A percentile compares a stretch with the other conserved stretches of the same genome.
Conservation (phyloP, 2,888 invertebrate genomes). For the Baccha elongata region DNA sequence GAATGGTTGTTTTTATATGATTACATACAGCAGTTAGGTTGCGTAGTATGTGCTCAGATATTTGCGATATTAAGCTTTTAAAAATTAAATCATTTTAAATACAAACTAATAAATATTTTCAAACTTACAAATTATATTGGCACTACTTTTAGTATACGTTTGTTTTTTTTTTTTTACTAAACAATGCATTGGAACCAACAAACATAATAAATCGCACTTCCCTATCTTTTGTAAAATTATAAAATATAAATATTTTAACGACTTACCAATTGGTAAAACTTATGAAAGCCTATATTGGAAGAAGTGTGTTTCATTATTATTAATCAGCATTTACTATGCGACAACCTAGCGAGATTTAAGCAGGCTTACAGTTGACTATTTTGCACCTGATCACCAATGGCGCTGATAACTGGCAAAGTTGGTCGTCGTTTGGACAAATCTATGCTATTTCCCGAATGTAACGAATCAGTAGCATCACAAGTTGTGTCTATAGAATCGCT, state of each 20-base stretch:
- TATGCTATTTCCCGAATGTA: conserved; percentile 69
- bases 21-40: too few relatives aligned
- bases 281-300: conserved; percentile 55
- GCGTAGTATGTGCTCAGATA: too few relatives aligned
- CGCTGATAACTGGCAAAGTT: conserved; percentile 59
- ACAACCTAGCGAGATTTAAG: conserved; percentile 39
- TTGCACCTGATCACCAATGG: conserved; percentile 64
- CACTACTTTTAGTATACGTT: conserved; percentile 34
- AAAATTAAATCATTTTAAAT: conserved; percentile 18
- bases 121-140: conserved; percentile 32
- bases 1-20: too few relatives aligned
- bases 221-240: conserved; percentile 6
- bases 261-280: conserved; percentile 58
- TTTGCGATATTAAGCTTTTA: too few relatives aligned
- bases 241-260: conserved; percentile 42
- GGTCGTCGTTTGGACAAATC: conserved; percentile 65
- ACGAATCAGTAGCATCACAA: conserved; percentile 68
- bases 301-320: conserved; percentile 26
- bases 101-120: conserved; percentile 1
- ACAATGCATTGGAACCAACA: background rate
- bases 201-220: conserved; percentile 55
- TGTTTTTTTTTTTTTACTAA: background rate
- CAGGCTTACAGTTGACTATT: conserved; percentile 61
- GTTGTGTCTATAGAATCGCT: conserved; percentile 76
- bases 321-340: conserved; percentile 18